Percentiles rank a stretch among this genome's conserved stretches.
phyloP scores from a whole-genome alignment of 92 coral and sea anemone species.

The Ricordea florida region DNA sequence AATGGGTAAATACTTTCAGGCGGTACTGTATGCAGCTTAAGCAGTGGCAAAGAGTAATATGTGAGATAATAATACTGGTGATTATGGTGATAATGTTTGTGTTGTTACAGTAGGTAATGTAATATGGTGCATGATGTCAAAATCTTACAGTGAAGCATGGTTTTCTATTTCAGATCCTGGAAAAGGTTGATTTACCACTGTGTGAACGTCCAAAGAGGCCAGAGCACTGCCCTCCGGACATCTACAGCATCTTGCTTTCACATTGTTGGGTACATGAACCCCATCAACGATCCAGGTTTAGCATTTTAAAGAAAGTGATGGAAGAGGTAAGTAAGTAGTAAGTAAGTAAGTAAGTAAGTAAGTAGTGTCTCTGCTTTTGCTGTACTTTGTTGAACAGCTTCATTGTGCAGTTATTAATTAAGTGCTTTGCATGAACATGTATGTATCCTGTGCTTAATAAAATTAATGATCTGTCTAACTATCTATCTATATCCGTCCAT shows the following conservation, averaged over 20 bases:
- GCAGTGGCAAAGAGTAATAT: no score
- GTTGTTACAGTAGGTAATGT: no score
- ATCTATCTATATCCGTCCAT: neutral
- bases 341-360: neutral
- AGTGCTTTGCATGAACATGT: neutral
- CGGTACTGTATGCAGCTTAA: no score
- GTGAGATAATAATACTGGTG: no score
- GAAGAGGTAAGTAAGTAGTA: constrained; percentile 58
- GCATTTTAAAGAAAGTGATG: constrained; percentile 61
- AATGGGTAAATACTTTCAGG: no score
- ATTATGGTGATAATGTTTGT: no score
- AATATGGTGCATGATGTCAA: neutral
- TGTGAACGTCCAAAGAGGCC: constrained; percentile 89
- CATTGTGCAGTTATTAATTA: neutral
- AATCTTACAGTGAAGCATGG: neutral
- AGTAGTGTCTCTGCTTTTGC: neutral
- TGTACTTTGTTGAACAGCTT: neutral
- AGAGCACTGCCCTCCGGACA: constrained; percentile 83
- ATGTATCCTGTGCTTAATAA: neutral
- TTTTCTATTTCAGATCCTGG: constrained; percentile 63
- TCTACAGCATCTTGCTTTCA: constrained; percentile 69
- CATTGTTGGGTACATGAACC: constrained; percentile 94
- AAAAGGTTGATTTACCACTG: constrained; percentile 82
- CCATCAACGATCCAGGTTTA: constrained; percentile 70
- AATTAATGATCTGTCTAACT: neutral